Conservation (phyloP, 2,113 vertebrate genomes). For the Tauraco erythrolophus region DNA sequence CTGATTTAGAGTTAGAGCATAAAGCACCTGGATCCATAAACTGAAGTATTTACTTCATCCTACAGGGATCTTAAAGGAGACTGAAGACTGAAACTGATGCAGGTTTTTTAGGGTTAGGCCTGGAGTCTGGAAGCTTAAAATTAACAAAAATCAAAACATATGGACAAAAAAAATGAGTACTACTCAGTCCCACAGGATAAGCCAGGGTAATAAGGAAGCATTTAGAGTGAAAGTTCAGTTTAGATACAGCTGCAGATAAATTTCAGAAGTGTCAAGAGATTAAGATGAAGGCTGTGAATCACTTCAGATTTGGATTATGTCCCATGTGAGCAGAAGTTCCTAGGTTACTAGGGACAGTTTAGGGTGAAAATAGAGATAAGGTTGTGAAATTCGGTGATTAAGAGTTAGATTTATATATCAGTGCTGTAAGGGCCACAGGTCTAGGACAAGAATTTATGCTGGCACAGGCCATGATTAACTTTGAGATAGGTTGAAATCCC, state of each 20-base stretch:
- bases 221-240: neutral
- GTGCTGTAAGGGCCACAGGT: neutral
- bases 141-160: neutral
- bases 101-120: neutral
- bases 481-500: neutral
- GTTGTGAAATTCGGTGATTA: neutral
- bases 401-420: neutral
- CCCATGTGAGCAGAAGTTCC: neutral
- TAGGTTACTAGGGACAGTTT: neutral
- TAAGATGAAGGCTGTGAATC: neutral
- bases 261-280: neutral
- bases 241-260: neutral
- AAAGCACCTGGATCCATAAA: neutral
- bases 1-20: neutral
- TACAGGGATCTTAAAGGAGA: neutral
- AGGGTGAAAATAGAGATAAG: neutral
- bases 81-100: neutral
- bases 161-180: neutral
- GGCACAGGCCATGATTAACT: slow-evolving; percentile 8
- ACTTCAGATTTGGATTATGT: neutral
- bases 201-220: neutral
- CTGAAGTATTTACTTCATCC: neutral
- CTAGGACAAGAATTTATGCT: neutral
- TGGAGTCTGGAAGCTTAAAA: neutral
- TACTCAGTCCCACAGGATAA: neutral